phyloP scores from a whole-genome alignment of 2,888 invertebrate genomes.

The Cheilosia variabilis region DNA sequence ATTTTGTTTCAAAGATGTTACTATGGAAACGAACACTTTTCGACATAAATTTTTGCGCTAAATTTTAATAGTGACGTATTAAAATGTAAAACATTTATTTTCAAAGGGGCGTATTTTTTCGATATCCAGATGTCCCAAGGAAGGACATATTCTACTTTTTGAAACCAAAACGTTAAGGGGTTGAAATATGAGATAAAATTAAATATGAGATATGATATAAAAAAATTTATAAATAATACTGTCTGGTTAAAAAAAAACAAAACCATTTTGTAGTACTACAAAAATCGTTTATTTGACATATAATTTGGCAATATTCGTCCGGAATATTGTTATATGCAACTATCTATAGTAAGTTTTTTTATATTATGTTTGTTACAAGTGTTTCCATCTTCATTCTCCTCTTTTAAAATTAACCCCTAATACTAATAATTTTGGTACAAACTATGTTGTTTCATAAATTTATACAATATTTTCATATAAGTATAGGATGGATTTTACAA shows the following conservation, averaged over 20 bases:
- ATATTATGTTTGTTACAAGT: constrained; percentile 13
- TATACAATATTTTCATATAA: constrained; percentile 41
- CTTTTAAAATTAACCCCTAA: constrained; percentile 56
- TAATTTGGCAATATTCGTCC: constrained; percentile 54
- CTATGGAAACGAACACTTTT: too few relatives aligned
- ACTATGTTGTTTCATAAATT: constrained; percentile 15
- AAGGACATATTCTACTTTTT: too few relatives aligned
- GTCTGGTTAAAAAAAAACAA: neutral
- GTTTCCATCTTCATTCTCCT: neutral
- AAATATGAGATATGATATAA: too few relatives aligned
- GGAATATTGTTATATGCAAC: constrained; percentile 59
- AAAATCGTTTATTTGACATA: constrained; percentile 64
- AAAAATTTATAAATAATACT: too few relatives aligned
- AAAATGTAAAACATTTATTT: too few relatives aligned
- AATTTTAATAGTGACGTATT: too few relatives aligned
- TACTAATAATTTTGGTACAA: constrained; percentile 28
- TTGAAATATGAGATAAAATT: too few relatives aligned
- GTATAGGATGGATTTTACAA: constrained; percentile 37
- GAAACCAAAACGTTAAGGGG: too few relatives aligned
- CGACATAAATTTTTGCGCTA: too few relatives aligned
- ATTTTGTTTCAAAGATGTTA: too few relatives aligned
- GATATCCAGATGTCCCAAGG: too few relatives aligned
- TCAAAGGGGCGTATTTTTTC: too few relatives aligned
- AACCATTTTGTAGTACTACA: constrained; percentile 39
- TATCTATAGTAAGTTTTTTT: constrained; percentile 27